A percentile compares a stretch with the other conserved stretches of the same genome.
phyloP scores from a whole-genome alignment of 1,140 invertebrate species.

The Whitmania pigra region DNA sequence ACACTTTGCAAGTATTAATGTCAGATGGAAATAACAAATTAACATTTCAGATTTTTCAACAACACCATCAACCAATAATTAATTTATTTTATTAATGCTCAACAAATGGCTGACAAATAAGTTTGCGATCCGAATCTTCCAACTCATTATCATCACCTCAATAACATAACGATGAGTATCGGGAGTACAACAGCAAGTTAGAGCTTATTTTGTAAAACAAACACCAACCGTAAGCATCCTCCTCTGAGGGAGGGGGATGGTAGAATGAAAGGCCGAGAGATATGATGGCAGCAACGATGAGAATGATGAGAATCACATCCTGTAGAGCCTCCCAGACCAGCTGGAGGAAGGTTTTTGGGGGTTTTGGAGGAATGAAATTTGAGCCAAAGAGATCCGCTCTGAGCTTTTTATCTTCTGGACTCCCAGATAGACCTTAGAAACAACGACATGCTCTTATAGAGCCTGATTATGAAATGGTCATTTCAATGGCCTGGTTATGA shows the following conservation, averaged over 20 bases:
- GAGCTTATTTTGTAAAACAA: not conserved
- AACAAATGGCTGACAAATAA: too few species aligned
- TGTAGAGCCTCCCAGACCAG: slow-evolving; percentile 55
- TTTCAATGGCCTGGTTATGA: too few species aligned
- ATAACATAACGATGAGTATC: too few species aligned
- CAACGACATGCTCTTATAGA: too few species aligned
- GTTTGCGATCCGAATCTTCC: too few species aligned
- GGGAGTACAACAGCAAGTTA: too few species aligned
- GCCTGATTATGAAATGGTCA: too few species aligned
- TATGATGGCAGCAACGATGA: slow-evolving; percentile 42
- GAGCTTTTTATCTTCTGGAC: slow-evolving; percentile 73
- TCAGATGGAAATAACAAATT: not conserved
- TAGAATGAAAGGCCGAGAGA: slow-evolving; percentile 43
- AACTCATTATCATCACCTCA: not conserved
- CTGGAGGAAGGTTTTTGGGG: slow-evolving; percentile 93
- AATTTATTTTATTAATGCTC: too few species aligned
- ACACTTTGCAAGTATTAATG: not conserved
- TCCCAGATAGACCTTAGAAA: slow-evolving; percentile 70
- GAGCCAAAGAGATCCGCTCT: slow-evolving; percentile 86
- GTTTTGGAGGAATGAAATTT: slow-evolving; percentile 96
- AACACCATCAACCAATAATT: too few species aligned
- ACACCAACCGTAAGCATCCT: not conserved
- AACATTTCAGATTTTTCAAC: too few species aligned
- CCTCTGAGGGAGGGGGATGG: slow-evolving; percentile 25
- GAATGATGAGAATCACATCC: slow-evolving; percentile 17